Evolutionary conservation across 2,888 invertebrate species (phyloP), one percentile per base, ranked within the genome.

Genomic region (Ctena decussata): DNA sequence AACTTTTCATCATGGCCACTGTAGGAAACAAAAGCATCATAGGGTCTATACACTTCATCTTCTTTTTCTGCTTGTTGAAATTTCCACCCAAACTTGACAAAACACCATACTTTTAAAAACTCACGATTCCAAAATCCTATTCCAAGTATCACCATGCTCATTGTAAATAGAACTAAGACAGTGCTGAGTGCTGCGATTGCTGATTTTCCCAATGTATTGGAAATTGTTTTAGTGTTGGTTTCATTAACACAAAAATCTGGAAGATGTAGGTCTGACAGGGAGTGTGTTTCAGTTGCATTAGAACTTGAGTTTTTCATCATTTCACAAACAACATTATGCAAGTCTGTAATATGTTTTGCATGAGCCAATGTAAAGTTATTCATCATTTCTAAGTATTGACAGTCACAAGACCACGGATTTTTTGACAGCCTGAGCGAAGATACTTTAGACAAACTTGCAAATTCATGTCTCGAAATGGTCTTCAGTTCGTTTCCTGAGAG

Each of bases 21-120:
- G 96, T 98, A 98, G 95, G 98, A 98, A 90, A 98, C 97, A 96
- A 98, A 98, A 73, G 98, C 98, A 96, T 98, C 98, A 96, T 98
- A 98, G 1, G 80, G 83, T 53, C 85, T 77, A 35, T 80, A 79
- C 3, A 39, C 77, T 32, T 87, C 86, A 11, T 74, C 71, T 65
- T 65, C 24, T 5, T 32, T 65, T n/a, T 70, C 41, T 5, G 39
- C 44, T 2, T n/a, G n/a, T 18, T 24, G 6, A 12, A 72, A 41
- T 44, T 41, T 72, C 72, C 72, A 39, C 15, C 86, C 78, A 39
- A 80, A 81, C 65, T 84, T 84, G 30, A 76, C 73, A 65, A 46
- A 79, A 15, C 70, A 49, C 35, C 76, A 44, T 3, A 85, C 82
- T 44, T 85, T 82, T 27, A 85, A 15, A 73, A 81, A 84, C 27